These are phyloP conservation scores for Hofmannophila pseudospretella DNA, from an alignment of 2,888 invertebrate genomes.

Conservation along the genomic window DNA sequence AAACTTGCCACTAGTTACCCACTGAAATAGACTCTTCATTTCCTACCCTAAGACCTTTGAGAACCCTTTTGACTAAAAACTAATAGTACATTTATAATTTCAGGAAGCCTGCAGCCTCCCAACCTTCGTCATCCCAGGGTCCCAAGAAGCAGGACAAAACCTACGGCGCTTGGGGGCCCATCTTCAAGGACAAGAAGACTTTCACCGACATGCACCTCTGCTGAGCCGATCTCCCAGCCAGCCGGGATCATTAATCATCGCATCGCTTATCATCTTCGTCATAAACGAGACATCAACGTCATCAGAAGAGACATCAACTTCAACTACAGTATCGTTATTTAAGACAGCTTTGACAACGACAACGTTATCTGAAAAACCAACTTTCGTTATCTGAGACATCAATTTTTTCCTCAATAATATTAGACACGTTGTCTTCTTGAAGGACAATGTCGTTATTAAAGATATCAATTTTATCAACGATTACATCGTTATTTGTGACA, in stretches of 20 bases:
- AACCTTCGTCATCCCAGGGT: constrained; percentile 49
- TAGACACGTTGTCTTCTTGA: no score
- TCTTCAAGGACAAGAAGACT: constrained; percentile 85
- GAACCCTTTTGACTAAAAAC: no score
- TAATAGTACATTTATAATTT: constrained; percentile 16
- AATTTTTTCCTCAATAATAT: no score
- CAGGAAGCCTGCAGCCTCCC: constrained; percentile 44
- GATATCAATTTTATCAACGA: no score
- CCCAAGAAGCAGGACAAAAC: constrained; percentile 60
- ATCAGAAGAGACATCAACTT: not conserved
- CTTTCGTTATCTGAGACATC: no score
- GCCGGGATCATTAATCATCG: constrained; percentile 38
- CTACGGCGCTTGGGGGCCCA: constrained; percentile 84
- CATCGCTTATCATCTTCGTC: constrained; percentile 27
- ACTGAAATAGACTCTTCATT: no score
- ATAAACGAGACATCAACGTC: constrained; percentile 9
- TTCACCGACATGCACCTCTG: constrained; percentile 85
- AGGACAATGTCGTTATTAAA: no score
- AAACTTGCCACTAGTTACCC: no score
- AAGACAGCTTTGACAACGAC: no score
- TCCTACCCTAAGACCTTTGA: no score
- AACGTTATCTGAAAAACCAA: no score
- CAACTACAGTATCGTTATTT: not conserved
- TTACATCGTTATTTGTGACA: no score
- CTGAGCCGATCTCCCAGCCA: constrained; percentile 37